Evolutionary conservation across 2,113 vertebrate genomes (phyloP).

Genomic region (Xenopus borealis): DNA sequence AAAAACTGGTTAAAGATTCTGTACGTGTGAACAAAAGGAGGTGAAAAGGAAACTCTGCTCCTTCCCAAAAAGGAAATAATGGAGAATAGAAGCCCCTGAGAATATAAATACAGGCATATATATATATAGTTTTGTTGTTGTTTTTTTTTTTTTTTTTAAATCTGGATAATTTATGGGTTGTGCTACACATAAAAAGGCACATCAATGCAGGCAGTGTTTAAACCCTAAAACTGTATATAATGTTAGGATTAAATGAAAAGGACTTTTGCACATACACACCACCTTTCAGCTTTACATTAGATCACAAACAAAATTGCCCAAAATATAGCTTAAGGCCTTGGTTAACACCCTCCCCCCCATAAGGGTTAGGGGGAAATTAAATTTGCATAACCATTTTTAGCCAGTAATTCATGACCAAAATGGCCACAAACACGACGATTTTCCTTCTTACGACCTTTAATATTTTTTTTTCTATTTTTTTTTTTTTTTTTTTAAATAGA

Average conservation of each 20-base stretch:
- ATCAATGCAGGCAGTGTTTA: slow-evolving; percentile 45
- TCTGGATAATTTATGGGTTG: slow-evolving; percentile 32
- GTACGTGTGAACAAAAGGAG: neutral
- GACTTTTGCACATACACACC: neutral
- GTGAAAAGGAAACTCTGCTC: neutral
- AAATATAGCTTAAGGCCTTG: slow-evolving; percentile 32
- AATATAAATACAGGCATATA: slow-evolving; percentile 37
- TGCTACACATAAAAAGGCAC: slow-evolving; percentile 45
- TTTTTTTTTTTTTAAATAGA: slow-evolving; percentile 9
- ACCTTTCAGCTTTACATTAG: neutral
- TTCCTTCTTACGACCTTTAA: neutral
- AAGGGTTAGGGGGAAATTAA: slow-evolving; percentile 27
- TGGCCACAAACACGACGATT: neutral
- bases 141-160: slow-evolving; percentile 24
- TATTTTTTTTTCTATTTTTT: slow-evolving; percentile 3
- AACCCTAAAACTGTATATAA: slow-evolving; percentile 21
- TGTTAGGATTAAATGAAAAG: slow-evolving; percentile 13
- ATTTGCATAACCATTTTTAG: slow-evolving; percentile 38
- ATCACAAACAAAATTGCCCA: neutral
- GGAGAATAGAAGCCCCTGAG: slow-evolving; percentile 40
- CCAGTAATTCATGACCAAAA: slow-evolving; percentile 12
- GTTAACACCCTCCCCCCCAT: slow-evolving; percentile 4
- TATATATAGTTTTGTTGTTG: slow-evolving; percentile 2
- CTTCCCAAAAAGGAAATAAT: slow-evolving; percentile 2
- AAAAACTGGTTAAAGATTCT: neutral